Percentiles rank a stretch among this genome's conserved stretches.
phyloP scores from a whole-genome alignment of 2,888 invertebrate genomes.

The Ceratothoa steindachneri region DNA sequence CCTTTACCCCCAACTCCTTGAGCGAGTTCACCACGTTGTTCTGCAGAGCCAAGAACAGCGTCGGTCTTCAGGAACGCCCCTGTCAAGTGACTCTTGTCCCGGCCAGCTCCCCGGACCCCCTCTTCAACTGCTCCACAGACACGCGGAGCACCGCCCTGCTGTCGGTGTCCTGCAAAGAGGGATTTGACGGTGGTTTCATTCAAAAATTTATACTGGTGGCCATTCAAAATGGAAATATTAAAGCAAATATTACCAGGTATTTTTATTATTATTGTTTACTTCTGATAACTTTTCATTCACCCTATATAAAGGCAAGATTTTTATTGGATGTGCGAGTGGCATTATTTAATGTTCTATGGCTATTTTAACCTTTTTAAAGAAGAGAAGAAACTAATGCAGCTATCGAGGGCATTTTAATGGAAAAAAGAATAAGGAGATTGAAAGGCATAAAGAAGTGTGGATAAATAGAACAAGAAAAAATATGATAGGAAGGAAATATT shows the following conservation, averaged over 20 bases:
- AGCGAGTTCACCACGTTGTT: constrained; percentile 13
- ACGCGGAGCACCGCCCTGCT: constrained; percentile 12
- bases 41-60: constrained; percentile 24
- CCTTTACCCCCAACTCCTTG: constrained; percentile 4
- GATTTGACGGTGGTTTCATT: constrained; percentile 42
- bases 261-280: too few relatives aligned
- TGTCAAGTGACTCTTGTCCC: constrained; percentile 19
- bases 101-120: constrained; percentile 35
- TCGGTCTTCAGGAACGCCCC: constrained; percentile 13
- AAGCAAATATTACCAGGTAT: constrained; percentile 36
- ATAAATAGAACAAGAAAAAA: too few relatives aligned
- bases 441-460: too few relatives aligned
- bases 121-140: constrained; percentile 36
- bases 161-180: constrained; percentile 37
- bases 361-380: too few relatives aligned
- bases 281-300: too few relatives aligned
- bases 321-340: too few relatives aligned
- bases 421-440: too few relatives aligned
- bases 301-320: too few relatives aligned
- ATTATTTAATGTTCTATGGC: too few relatives aligned
- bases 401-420: too few relatives aligned
- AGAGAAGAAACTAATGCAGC: too few relatives aligned
- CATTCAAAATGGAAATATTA: constrained; percentile 26
- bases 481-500: too few relatives aligned
- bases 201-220: constrained; percentile 36